phyloP scores from a whole-genome alignment of 64 coral and sea anemone genomes.

The Montipora efflorescens region DNA sequence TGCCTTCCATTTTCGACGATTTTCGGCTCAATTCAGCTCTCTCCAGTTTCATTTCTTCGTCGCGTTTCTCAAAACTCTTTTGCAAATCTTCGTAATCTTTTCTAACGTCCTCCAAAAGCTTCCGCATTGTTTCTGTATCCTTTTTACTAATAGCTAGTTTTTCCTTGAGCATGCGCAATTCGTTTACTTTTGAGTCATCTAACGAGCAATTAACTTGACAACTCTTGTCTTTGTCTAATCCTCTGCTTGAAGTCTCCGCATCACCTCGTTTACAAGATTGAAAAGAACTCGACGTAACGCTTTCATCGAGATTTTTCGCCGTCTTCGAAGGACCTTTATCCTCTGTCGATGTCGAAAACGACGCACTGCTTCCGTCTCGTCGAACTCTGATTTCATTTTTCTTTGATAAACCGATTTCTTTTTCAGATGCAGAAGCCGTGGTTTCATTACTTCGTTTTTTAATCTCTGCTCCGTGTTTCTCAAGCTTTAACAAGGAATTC shows the following conservation, averaged over 20 bases:
- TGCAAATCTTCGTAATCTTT: slow-evolving; percentile 40
- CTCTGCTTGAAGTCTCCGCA: background rate
- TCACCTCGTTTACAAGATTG: background rate
- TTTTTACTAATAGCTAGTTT: slow-evolving; percentile 34
- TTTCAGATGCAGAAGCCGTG: background rate
- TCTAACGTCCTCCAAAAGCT: slow-evolving; percentile 37
- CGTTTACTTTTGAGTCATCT: background rate
- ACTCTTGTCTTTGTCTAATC: background rate
- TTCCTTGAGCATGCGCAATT: slow-evolving; percentile 10
- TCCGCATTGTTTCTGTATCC: slow-evolving; percentile 28
- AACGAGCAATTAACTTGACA: background rate
- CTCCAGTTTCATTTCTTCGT: slow-evolving; percentile 8
- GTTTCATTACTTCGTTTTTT: background rate
- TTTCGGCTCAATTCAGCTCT: slow-evolving; percentile 14
- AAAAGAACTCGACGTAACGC: background rate
- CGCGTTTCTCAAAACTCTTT: slow-evolving; percentile 31
- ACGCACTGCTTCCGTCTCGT: background rate
- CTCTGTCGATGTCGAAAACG: background rate
- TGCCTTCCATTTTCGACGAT: background rate
- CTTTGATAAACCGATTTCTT: background rate
- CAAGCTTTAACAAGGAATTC: background rate
- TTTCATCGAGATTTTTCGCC: background rate
- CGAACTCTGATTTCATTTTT: background rate
- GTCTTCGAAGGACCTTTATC: background rate
- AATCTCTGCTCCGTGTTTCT: background rate